These are phyloP conservation scores for Magallana angulata DNA, from an alignment of 1,140 invertebrate genomes.

Conservation along the genomic window DNA sequence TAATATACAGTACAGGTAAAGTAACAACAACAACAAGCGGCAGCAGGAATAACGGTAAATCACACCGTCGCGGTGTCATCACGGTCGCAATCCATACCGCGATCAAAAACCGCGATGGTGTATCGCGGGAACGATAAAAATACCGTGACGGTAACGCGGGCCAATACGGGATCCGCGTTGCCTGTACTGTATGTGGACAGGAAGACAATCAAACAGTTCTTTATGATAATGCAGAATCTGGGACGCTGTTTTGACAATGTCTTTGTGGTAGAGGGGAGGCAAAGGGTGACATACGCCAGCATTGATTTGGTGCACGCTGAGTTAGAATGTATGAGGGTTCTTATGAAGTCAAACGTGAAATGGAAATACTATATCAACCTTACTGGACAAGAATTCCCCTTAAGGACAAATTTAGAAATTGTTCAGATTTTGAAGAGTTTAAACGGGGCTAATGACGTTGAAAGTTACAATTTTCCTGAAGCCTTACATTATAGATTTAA, in stretches of 20 bases:
- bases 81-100: no score
- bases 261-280: slow-evolving; percentile 55
- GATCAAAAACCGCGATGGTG: no score
- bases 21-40: no score
- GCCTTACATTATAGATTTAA: slow-evolving; percentile 47
- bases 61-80: no score
- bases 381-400: slow-evolving; percentile 73
- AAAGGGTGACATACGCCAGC: slow-evolving; percentile 62
- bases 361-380: slow-evolving; percentile 77
- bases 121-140: no score
- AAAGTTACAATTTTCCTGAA: slow-evolving; percentile 54
- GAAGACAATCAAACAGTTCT: slow-evolving; percentile 56
- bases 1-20: no score
- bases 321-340: slow-evolving; percentile 65
- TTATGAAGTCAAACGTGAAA: slow-evolving; percentile 32
- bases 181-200: slow-evolving; percentile 76
- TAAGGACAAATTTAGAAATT: slow-evolving; percentile 74
- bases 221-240: slow-evolving; percentile 62
- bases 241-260: slow-evolving; percentile 71
- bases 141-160: no score
- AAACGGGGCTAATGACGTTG: slow-evolving; percentile 71
- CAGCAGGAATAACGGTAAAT: no score
- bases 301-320: slow-evolving; percentile 61
- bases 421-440: slow-evolving; percentile 65
- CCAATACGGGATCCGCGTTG: no score